Base-by-base conservation (phyloP, 2,113 vertebrate genomes). In the Xerus inauris region DNA sequence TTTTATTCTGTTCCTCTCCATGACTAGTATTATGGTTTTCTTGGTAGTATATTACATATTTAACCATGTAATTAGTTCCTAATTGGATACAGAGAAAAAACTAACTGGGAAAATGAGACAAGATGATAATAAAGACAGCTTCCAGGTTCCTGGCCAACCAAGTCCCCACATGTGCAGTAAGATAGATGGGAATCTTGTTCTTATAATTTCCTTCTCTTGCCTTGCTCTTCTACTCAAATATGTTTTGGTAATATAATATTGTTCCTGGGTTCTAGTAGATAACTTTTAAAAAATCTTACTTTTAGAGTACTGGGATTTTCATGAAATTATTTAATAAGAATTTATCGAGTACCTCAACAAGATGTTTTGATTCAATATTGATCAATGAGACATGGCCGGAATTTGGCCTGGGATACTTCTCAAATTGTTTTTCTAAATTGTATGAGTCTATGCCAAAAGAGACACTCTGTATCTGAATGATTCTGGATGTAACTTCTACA, bases 381-480 rank as follows among this genome's bases (percentile, higher is more conserved):
- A 75, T 87, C 59, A 83, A 83, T 87, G 26, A 83, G 62, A 71
- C 20, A 30, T 62, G 57, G 30, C 40, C 67, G 40, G 24, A 47
- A 59, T 54, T 67, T 82, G 40, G n/a, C 67, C 69, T 11, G 40
- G 40, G 16, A 8, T 76, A 49, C 20, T 69, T 94, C 64, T 76
- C 67, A 87, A 87, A 42, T n/a, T 69, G 20, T 76, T 91, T 96
- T 82, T 73, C 19, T 81, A 86, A 67, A 67, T 91, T 69, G 59
- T 94, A 40, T 87, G n/a, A 91, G 69, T 49, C 87, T 28, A 81
- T 51, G 26, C 30, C 69, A 82, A 42, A 69, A 82, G 47, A 94
- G 75, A 49, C 6, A 59, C 10, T 65, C 10, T 5, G 45, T 12
- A 0, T 26, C 35, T 76, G 69, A 76, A 8, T 62, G 49, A 62